Conservation (phyloP, 2,888 invertebrate genomes). For the Cryptocheilus praepositus region DNA sequence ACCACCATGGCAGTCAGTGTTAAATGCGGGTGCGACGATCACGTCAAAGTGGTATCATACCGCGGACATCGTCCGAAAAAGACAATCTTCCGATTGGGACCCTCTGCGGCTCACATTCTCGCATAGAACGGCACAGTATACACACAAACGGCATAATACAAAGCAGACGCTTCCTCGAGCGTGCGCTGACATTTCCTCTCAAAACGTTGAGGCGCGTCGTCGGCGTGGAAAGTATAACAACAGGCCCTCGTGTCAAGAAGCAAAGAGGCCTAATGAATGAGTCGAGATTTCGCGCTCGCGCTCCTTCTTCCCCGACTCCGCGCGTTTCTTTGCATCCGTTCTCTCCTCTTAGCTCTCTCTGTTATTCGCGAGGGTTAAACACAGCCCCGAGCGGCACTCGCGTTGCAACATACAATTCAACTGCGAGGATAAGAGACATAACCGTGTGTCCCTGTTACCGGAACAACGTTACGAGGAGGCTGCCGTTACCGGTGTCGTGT, state of each 20-base stretch:
- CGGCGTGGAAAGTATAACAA: constrained; percentile 29
- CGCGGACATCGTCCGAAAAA: no score
- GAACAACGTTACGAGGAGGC: constrained; percentile 2
- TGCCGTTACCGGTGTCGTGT: no score
- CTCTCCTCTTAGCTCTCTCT: constrained; percentile 6
- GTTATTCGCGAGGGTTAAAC: constrained; percentile 5
- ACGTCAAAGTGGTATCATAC: no score
- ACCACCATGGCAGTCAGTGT: no score
- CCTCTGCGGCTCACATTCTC: no score
- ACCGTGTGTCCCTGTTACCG: background rate
- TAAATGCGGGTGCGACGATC: no score
- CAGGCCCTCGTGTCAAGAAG: constrained; percentile 34
- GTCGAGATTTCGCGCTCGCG: constrained; percentile 10
- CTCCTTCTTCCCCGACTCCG: constrained; percentile 38
- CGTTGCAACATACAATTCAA: background rate
- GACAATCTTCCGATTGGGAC: no score
- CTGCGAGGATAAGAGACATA: no score
- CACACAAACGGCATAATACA: no score
- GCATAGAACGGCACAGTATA: no score
- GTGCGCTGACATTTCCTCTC: constrained; percentile 4
- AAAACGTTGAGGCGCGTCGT: constrained; percentile 24
- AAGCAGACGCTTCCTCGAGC: background rate
- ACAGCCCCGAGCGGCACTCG: constrained; percentile 7
- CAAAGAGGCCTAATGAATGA: constrained; percentile 39
- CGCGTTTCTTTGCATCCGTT: constrained; percentile 28